Conservation (phyloP, 1,140 invertebrate species). For the Drosophila miranda region DNA sequence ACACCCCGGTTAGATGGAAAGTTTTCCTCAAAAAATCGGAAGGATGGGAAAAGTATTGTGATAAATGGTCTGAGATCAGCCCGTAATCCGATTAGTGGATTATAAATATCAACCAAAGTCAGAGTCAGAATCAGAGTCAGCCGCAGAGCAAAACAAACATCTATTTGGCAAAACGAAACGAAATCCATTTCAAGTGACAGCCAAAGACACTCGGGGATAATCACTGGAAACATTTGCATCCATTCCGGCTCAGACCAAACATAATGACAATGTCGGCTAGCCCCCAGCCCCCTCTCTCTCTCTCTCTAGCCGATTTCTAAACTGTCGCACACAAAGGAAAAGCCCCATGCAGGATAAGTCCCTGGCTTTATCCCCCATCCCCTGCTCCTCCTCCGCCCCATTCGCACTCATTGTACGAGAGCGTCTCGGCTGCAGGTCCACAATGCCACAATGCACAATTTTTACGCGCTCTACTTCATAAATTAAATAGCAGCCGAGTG, state of each 20-base stretch:
- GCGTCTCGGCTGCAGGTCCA: conserved; percentile 5
- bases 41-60: conserved; percentile 37
- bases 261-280: conserved; percentile 36
- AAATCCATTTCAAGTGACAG: conserved; percentile 14
- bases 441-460: conserved; percentile 75
- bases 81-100: conserved; percentile 1
- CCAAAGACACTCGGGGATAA: conserved; percentile 38
- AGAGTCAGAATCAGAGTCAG: background rate
- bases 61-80: conserved; percentile 21
- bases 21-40: conserved; percentile 22
- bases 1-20: conserved; percentile 13
- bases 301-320: no score
- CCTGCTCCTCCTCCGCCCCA: conserved; percentile 7
- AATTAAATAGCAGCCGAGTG: conserved; percentile 75
- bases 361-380: conserved; percentile 19
- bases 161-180: background rate
- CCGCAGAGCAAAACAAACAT: no score
- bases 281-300: no score
- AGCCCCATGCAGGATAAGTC: conserved; percentile 62
- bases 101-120: background rate
- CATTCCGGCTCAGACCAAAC: conserved; percentile 20
- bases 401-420: conserved; percentile 34
- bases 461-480: conserved; percentile 79
- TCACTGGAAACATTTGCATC: conserved; percentile 41
- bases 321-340: background rate